Evolutionary conservation across 2,888 invertebrate genomes (phyloP).

Genomic region (Sinohyriopsis cumingii): DNA sequence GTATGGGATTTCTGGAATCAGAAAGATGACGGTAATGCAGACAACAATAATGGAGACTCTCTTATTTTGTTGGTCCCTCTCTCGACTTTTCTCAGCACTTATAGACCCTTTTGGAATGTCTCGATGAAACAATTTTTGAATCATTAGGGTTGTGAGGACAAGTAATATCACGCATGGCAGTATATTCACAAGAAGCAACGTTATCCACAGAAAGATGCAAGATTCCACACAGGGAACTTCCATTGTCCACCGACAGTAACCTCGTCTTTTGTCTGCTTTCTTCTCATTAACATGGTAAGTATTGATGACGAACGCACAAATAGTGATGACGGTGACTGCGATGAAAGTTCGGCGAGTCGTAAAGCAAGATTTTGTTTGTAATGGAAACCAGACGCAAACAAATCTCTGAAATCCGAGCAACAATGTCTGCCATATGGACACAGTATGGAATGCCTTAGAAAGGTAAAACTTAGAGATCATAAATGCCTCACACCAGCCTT

Average conservation of each 20-base stretch:
- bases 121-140: slow-evolving; percentile 15
- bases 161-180: slow-evolving; percentile 31
- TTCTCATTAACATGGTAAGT: slow-evolving; percentile 19
- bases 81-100: slow-evolving; percentile 12
- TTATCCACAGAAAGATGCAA: slow-evolving; percentile 20
- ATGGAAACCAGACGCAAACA: slow-evolving; percentile 27
- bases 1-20: slow-evolving; percentile 33
- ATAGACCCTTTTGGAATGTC: slow-evolving; percentile 2
- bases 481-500: slow-evolving; percentile 20
- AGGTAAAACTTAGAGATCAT: slow-evolving; percentile 19
- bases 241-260: slow-evolving; percentile 12
- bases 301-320: slow-evolving; percentile 18
- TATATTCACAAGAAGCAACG: slow-evolving; percentile 19
- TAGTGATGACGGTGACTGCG: slow-evolving; percentile 12
- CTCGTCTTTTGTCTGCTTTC: slow-evolving; percentile 3
- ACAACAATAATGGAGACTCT: slow-evolving; percentile 30
- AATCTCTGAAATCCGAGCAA: slow-evolving; percentile 33
- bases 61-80: slow-evolving; percentile 16
- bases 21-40: slow-evolving; percentile 22
- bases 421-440: slow-evolving; percentile 40
- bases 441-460: slow-evolving; percentile 28
- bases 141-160: slow-evolving; percentile 21
- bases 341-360: slow-evolving; percentile 9
- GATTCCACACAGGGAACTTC: slow-evolving; percentile 9
- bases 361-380: slow-evolving; percentile 14